phyloP scores from a whole-genome alignment of 2,888 invertebrate genomes.

The Schizaphis graminum region DNA sequence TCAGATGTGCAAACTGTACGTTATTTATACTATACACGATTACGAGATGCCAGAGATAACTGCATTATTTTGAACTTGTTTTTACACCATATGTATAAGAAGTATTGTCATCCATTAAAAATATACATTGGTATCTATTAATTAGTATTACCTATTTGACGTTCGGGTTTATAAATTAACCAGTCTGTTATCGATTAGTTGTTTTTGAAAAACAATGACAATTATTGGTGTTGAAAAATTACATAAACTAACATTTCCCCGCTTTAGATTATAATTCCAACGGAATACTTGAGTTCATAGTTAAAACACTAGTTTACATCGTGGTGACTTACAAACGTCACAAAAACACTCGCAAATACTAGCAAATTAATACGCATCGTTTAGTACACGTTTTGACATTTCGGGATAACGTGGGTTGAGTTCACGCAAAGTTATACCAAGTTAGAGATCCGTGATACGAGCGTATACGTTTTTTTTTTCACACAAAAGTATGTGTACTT shows the following conservation, averaged over 20 bases:
- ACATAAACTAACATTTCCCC: not conserved
- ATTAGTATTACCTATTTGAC: not conserved
- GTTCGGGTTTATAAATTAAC: not conserved
- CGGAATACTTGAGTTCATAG: not conserved
- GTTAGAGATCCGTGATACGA: not conserved
- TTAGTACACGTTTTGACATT: not conserved
- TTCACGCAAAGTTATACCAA: not conserved
- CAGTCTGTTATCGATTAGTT: not conserved
- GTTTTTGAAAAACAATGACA: not conserved
- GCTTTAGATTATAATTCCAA: not conserved
- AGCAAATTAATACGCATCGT: not conserved
- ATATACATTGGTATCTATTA: not conserved
- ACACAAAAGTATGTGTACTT: not conserved
- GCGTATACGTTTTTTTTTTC: not conserved
- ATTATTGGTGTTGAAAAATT: not conserved
- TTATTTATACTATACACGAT: not conserved
- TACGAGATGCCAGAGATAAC: not conserved
- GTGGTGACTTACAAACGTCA: not conserved
- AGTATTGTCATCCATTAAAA: not conserved
- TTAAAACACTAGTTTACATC: not conserved
- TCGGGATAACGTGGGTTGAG: not conserved
- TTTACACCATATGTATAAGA: not conserved
- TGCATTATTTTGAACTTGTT: not conserved
- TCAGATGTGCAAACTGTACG: not conserved
- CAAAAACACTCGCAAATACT: not conserved